Evolutionary conservation across 2,888 invertebrate species (phyloP), one percentile per base, ranked within the genome.

Genomic region (Marronus borbonicus): DNA sequence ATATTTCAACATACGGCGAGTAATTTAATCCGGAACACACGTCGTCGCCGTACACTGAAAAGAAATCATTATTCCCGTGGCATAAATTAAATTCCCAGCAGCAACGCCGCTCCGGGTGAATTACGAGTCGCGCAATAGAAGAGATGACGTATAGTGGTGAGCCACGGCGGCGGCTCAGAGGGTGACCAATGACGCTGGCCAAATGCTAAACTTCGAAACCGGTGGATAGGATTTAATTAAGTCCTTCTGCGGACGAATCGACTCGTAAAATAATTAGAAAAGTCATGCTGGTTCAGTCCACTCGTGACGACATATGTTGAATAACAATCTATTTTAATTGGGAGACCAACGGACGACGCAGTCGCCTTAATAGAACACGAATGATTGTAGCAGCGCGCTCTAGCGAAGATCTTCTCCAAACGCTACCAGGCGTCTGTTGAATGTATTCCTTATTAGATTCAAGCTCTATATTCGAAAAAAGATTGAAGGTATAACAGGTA

Each of bases 221-320:
- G 72, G 28, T 44, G 60, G 72, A 44, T 74, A 60, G 72, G 60
- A 60, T 74, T 74, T 74, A 74, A 74, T 74, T 74, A 60, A 74
- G 58, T 60, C 60, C 44, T 74, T 60, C 44, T 74, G 60, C 39
- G 72, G 72, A 74, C 72, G 72, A 44, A 60, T 60, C 60, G 72
- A 44, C 44, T 74, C 39, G 72, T 74, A 74, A 74, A 74, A 74
- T 60, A 74, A 74, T 74, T 74, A 74, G 72, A 74, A 74, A 74
- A 74, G 60, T 74, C 72, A 60, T 44, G 62, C 52, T 10, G 70
- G 52, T 58, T 58, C 31, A 31, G 58, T 60, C 44, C 44, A 17
- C 44, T 39, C 49, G 44, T 24, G 49, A 60, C 44, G 72, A 44
- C 72, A 74, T 74, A 60, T 62, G 44, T 44, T 60, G 72, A 74